Conservation (phyloP, 2,113 vertebrate genomes). For the Bothrops jararaca region DNA sequence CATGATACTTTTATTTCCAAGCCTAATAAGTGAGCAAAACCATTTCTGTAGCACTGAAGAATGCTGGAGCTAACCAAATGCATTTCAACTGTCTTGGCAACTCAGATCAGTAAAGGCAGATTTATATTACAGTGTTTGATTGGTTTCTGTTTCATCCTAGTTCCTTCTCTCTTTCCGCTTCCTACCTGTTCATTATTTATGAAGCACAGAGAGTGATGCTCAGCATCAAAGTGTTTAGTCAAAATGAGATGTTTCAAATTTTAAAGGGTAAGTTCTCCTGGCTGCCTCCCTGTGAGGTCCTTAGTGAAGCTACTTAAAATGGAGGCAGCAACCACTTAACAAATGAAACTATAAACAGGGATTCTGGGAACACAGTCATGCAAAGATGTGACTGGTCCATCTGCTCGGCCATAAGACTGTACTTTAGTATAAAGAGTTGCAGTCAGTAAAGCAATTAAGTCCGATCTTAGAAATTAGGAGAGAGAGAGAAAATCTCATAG, state of each 20-base stretch:
- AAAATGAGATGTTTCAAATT: slow-evolving; percentile 33
- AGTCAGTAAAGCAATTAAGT: background rate
- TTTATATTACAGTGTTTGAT: slow-evolving; percentile 23
- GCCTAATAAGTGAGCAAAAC: background rate
- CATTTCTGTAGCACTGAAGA: background rate
- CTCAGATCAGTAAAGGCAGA: slow-evolving; percentile 21
- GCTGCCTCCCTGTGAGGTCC: background rate
- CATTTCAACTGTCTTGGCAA: slow-evolving; percentile 19
- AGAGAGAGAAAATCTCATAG: background rate
- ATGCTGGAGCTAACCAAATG: background rate
- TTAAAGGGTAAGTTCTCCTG: slow-evolving; percentile 25
- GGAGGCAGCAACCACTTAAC: slow-evolving; percentile 7
- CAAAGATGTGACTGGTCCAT: background rate
- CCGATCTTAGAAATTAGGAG: background rate
- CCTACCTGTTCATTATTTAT: slow-evolving; percentile 46
- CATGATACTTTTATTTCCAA: background rate
- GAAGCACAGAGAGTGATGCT: slow-evolving; percentile 1
- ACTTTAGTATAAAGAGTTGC: background rate
- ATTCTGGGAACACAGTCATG: background rate
- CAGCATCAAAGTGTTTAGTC: slow-evolving; percentile 38
- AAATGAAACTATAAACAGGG: slow-evolving; percentile 5
- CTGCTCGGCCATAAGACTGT: slow-evolving; percentile 1
- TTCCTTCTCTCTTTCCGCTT: background rate
- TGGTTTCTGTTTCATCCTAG: slow-evolving; percentile 38
- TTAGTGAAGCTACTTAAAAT: slow-evolving; percentile 5